A percentile compares a stretch with the other conserved stretches of the same genome.
Conservation (phyloP, 2,797 vertebrate genomes). For the Otolemur crassicaudatus region DNA sequence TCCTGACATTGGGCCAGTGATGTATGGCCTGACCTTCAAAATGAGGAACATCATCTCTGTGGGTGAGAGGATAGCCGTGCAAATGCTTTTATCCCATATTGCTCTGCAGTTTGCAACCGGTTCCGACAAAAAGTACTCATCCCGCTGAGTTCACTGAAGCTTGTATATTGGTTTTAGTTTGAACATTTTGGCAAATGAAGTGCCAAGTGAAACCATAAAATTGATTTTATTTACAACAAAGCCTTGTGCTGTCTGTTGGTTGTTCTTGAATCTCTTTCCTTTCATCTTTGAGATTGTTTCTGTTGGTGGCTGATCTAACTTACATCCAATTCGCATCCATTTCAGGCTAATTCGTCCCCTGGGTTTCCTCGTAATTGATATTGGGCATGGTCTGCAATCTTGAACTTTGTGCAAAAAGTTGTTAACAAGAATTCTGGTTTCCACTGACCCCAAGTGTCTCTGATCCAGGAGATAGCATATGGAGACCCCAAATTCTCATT, state of each 20-base stretch:
- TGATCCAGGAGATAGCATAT: neutral
- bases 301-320: constrained; percentile 58
- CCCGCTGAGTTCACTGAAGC: constrained; percentile 64
- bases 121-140: constrained; percentile 20
- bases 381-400: constrained; percentile 18
- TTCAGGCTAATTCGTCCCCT: neutral
- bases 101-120: constrained; percentile 62
- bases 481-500: neutral
- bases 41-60: constrained; percentile 71
- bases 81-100: constrained; percentile 67
- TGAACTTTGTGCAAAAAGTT: neutral
- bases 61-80: constrained; percentile 56
- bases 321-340: constrained; percentile 58
- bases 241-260: neutral
- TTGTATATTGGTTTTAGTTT: constrained; percentile 71
- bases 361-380: constrained; percentile 31
- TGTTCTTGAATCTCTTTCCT: neutral
- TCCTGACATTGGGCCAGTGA: constrained; percentile 70
- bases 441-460: neutral
- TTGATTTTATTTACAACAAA: constrained; percentile 68
- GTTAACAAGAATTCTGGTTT: neutral
- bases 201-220: constrained; percentile 62
- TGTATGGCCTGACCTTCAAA: constrained; percentile 72
- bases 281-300: constrained; percentile 34
- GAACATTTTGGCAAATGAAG: constrained; percentile 76